Evolutionary conservation across 2,888 invertebrate species (phyloP).

Genomic region (Pasiphila rectangulata): DNA sequence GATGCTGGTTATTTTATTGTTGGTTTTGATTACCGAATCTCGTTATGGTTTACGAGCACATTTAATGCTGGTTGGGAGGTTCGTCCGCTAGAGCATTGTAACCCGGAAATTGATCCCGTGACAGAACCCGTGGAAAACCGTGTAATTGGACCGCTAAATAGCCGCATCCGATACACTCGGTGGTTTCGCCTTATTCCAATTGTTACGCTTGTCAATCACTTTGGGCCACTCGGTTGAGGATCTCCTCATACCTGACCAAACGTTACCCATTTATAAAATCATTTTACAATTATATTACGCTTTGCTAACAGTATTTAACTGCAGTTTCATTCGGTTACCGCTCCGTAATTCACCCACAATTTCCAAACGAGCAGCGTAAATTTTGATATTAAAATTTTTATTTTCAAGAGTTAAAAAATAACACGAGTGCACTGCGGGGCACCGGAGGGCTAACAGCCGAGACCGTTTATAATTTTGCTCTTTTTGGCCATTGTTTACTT

Average conservation of each 20-base stretch:
- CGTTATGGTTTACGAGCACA: constrained; percentile 42
- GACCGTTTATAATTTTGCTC: constrained; percentile 59
- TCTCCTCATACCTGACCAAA: constrained; percentile 8
- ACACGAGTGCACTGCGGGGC: constrained; percentile 44
- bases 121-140: constrained; percentile 58
- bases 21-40: constrained; percentile 41
- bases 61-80: constrained; percentile 39
- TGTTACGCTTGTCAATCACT: constrained; percentile 35
- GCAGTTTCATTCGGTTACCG: constrained; percentile 24
- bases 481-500: constrained; percentile 79
- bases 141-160: constrained; percentile 64
- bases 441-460: constrained; percentile 53
- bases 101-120: constrained; percentile 56
- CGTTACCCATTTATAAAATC: too few relatives aligned
- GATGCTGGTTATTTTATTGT: constrained; percentile 30
- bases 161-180: constrained; percentile 43
- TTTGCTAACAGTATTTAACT: constrained; percentile 11
- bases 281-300: too few relatives aligned
- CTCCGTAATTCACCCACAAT: constrained; percentile 33
- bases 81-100: constrained; percentile 41
- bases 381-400: constrained; percentile 50
- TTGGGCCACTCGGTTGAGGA: constrained; percentile 1
- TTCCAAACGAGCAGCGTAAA: constrained; percentile 27
- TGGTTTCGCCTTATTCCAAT: constrained; percentile 33
- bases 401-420: constrained; percentile 48